Evolutionary conservation across 2,888 invertebrate species (phyloP).

Genomic region (Drosophila fulvimacula): DNA sequence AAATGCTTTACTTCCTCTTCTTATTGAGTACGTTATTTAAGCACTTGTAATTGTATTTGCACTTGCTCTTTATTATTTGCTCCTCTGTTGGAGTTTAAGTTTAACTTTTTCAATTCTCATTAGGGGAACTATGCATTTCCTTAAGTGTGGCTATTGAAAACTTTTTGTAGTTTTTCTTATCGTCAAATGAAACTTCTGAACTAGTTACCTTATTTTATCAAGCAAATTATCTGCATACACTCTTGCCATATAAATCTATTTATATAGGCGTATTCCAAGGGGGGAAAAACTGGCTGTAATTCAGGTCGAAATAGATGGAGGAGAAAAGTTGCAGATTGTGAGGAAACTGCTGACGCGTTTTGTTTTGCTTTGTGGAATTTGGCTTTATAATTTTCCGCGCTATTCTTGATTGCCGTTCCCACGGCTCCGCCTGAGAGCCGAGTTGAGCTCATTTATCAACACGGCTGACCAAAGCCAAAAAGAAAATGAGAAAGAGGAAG

Average conservation of each 20-base stretch:
- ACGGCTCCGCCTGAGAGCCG: background rate
- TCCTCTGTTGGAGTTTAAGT: no score
- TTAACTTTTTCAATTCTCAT: background rate
- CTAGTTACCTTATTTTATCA: constrained; percentile 27
- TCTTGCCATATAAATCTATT: constrained; percentile 11
- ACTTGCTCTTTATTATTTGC: background rate
- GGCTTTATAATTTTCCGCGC: constrained; percentile 75
- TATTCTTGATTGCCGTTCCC: constrained; percentile 69
- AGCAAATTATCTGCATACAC: constrained; percentile 25
- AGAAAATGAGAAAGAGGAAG: background rate
- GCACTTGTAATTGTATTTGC: background rate
- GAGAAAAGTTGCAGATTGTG: constrained; percentile 32
- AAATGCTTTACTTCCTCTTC: background rate
- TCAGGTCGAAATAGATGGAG: constrained; percentile 19
- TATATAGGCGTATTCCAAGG: constrained; percentile 24
- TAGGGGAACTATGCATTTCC: background rate
- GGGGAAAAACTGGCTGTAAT: constrained; percentile 34
- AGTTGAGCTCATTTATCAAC: constrained; percentile 72
- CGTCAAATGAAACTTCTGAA: constrained; percentile 46
- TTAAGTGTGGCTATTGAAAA: background rate
- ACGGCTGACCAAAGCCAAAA: constrained; percentile 63
- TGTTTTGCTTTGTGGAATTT: constrained; percentile 48
- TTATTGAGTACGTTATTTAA: background rate
- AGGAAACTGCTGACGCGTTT: constrained; percentile 46
- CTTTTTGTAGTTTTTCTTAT: constrained; percentile 9